Conservation (phyloP, 2,797 vertebrate genomes). For the Ptychadena robeensis region DNA sequence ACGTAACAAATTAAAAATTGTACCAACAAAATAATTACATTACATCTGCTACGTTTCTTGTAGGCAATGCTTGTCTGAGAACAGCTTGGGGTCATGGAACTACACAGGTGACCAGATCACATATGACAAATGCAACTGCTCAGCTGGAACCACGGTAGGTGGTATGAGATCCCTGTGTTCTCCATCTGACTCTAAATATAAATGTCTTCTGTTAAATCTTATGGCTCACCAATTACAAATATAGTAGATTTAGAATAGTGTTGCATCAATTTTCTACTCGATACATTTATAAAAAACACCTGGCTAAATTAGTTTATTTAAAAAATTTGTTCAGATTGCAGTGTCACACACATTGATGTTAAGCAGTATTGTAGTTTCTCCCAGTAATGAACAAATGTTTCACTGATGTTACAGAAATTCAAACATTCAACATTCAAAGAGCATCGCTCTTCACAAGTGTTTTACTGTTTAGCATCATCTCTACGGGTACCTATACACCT, state of each 20-base stretch:
- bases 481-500: too few species aligned
- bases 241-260: not conserved
- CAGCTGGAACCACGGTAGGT: slow-evolving; percentile 64
- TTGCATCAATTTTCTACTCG: not conserved
- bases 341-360: too few species aligned
- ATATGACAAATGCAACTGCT: slow-evolving; percentile 79
- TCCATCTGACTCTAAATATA: not conserved
- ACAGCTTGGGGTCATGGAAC: slow-evolving; percentile 72
- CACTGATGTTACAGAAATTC: too few species aligned
- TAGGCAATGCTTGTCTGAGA: slow-evolving; percentile 74
- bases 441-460: too few species aligned
- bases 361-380: too few species aligned
- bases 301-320: too few species aligned
- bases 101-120: slow-evolving; percentile 69
- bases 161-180: not conserved
- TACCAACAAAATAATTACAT: not conserved
- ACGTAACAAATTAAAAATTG: not conserved
- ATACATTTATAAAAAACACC: too few species aligned
- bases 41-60: slow-evolving; percentile 5
- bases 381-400: too few species aligned
- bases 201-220: not conserved
- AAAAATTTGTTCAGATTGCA: too few species aligned
- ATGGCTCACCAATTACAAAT: not conserved
- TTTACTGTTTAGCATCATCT: too few species aligned
- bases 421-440: too few species aligned